A percentile compares a stretch with the other conserved stretches of the same genome.
These are phyloP conservation scores for Megaceryle maxima DNA, from an alignment of 2,113 vertebrate species.

Conservation along the genomic window DNA sequence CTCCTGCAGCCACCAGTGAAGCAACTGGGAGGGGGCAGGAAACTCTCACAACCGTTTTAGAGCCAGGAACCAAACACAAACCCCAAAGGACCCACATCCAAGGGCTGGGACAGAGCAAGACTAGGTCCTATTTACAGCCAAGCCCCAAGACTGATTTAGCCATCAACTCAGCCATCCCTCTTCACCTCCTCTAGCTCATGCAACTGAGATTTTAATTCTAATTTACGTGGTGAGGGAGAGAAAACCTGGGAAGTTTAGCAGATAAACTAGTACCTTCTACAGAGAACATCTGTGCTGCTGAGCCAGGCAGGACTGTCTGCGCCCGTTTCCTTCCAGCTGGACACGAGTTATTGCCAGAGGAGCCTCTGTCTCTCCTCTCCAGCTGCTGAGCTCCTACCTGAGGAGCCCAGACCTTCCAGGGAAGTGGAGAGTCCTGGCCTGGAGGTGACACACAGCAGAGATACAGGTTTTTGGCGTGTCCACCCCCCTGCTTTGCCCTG, in stretches of 20 bases:
- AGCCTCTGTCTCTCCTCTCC: not conserved
- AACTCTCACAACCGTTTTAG: not conserved
- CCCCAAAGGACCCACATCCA: not conserved
- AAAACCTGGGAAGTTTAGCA: not conserved
- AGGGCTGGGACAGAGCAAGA: not conserved
- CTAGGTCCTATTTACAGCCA: not conserved
- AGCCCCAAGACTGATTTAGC: not conserved
- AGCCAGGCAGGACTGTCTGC: not conserved
- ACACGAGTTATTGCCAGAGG: not conserved
- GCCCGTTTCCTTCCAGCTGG: not conserved
- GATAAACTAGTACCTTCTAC: not conserved
- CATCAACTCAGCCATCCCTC: not conserved
- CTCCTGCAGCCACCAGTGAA: not conserved
- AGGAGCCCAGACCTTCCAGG: not conserved
- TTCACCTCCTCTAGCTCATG: not conserved
- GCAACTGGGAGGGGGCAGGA: not conserved
- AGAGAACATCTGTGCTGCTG: fast-evolving
- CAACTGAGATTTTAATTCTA: not conserved
- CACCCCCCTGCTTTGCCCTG: fast-evolving
- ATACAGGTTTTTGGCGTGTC: fast-evolving
- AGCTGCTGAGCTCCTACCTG: not conserved
- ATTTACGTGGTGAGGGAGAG: not conserved
- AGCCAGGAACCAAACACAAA: not conserved
- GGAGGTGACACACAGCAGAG: not conserved
- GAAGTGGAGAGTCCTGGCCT: not conserved